phyloP scores from a whole-genome alignment of 2,888 invertebrate species.

The Leptinotarsa peninsularis region DNA sequence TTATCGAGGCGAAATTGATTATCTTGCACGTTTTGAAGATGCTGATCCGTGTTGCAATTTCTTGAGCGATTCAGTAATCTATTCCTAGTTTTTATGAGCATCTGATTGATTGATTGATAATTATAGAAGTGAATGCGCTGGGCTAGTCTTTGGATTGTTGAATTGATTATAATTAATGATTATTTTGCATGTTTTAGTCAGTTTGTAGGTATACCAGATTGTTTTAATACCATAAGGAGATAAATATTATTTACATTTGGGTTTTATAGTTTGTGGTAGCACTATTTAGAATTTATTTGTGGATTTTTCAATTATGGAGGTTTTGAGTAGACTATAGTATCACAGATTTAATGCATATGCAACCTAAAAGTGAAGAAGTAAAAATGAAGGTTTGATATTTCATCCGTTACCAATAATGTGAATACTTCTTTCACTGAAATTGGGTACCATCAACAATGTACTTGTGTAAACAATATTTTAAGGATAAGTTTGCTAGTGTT shows the following conservation, averaged over 20 bases:
- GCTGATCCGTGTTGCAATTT: conserved; percentile 3
- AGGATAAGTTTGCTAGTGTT: no score
- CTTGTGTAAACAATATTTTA: no score
- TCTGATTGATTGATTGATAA: conserved; percentile 1
- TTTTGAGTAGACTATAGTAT: no score
- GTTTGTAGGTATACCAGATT: neutral
- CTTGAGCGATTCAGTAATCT: neutral
- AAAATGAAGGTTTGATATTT: no score
- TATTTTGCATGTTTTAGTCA: neutral
- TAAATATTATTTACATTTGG: neutral
- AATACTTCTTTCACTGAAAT: no score
- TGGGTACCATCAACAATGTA: no score
- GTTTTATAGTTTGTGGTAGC: no score
- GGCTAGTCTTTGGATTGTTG: neutral
- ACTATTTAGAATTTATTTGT: no score
- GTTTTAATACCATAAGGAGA: neutral
- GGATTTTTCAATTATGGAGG: no score
- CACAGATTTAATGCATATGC: no score
- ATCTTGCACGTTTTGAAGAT: conserved; percentile 7
- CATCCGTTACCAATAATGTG: no score
- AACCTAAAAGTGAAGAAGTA: no score
- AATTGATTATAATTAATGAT: neutral
- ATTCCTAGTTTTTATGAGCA: conserved; percentile 3
- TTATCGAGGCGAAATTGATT: conserved; percentile 4
- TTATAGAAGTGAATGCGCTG: conserved; percentile 1